Percentiles rank a stretch among this genome's conserved stretches.
Evolutionary conservation across 2,113 vertebrate genomes (phyloP).

Genomic region (Saccopteryx leptura): DNA sequence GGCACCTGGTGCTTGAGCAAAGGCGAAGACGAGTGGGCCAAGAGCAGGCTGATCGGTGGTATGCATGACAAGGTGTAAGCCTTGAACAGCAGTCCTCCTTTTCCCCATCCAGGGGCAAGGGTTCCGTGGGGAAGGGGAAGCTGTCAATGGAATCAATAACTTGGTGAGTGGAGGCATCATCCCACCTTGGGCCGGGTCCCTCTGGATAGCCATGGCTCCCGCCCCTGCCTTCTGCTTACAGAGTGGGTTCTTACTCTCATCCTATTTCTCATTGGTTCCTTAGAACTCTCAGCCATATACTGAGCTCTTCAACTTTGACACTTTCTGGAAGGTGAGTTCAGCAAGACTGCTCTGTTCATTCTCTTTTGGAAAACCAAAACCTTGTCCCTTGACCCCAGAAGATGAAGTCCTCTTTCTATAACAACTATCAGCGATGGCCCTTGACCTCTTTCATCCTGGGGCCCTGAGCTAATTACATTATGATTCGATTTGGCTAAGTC

Average conservation of each 20-base stretch:
- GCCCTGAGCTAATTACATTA: neutral
- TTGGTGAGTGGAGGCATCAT: constrained; percentile 54
- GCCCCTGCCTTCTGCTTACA: neutral
- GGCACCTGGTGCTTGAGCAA: neutral
- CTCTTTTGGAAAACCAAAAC: neutral
- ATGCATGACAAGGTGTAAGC: too few species aligned
- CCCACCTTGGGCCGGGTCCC: neutral
- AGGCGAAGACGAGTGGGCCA: neutral
- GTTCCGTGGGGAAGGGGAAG: neutral
- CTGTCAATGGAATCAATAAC: neutral
- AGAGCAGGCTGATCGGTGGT: neutral
- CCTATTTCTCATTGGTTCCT: neutral
- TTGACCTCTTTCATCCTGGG: neutral
- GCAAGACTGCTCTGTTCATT: neutral
- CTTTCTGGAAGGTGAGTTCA: constrained; percentile 81
- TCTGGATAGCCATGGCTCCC: fast-evolving
- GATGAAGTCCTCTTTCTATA: neutral
- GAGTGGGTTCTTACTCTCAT: neutral
- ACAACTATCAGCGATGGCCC: neutral
- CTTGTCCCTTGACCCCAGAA: neutral
- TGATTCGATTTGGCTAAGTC: neutral
- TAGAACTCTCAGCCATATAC: constrained; percentile 49
- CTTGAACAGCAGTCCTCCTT: neutral
- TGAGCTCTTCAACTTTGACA: constrained; percentile 70
- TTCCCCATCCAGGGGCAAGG: constrained; percentile 45